These are phyloP conservation scores for Tricholaema leucomelas DNA, from an alignment of 2,113 vertebrate genomes.

Conservation along the genomic window DNA sequence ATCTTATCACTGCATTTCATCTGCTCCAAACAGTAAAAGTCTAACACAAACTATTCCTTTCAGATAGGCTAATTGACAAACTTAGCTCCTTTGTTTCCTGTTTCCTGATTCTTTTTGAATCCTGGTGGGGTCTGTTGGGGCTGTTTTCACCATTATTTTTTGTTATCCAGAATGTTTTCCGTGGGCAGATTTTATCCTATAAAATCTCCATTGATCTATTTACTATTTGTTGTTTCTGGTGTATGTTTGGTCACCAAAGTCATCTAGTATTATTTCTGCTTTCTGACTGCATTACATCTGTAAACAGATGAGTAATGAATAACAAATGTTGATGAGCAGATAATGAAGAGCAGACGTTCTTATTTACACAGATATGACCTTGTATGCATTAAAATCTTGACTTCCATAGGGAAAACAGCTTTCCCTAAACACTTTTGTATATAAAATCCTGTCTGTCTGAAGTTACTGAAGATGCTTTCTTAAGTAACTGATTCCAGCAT, in stretches of 20 bases:
- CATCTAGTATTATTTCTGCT: constrained; percentile 50
- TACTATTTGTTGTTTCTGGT: constrained; percentile 48
- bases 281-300: constrained; percentile 40
- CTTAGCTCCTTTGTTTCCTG: background rate
- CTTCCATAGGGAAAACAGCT: constrained; percentile 47
- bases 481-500: constrained; percentile 56
- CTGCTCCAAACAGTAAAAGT: background rate
- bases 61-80: background rate
- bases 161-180: background rate
- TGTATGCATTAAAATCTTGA: constrained; percentile 36
- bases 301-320: constrained; percentile 61
- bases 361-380: constrained; percentile 59
- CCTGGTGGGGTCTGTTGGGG: background rate
- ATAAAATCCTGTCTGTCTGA: constrained; percentile 43
- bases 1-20: background rate
- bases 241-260: constrained; percentile 29
- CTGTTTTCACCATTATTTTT: background rate
- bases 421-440: constrained; percentile 49
- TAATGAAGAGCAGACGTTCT: constrained; percentile 53
- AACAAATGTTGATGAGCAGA: constrained; percentile 63
- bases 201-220: background rate
- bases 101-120: constrained; percentile 6
- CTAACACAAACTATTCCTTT: background rate
- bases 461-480: constrained; percentile 58
- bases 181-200: background rate